A percentile compares a stretch with the other conserved stretches of the same genome.
Evolutionary conservation across 2,797 vertebrate species (phyloP).

Genomic region (Pantherophis vulpinus): DNA sequence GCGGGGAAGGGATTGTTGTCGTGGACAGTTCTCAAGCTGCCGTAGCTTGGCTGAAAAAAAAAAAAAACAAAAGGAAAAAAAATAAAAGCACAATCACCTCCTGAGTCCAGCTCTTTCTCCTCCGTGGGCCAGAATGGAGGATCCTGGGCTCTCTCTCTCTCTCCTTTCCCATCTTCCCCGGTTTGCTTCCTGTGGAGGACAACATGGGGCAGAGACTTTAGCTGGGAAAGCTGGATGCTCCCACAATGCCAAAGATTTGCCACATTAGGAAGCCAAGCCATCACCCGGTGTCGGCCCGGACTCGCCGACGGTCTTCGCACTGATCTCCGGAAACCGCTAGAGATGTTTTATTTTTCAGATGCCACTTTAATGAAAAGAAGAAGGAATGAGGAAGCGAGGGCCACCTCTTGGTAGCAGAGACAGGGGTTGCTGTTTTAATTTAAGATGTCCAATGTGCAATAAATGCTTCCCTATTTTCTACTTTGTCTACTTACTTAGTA

Average conservation of each 20-base stretch:
- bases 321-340: slow-evolving; percentile 36
- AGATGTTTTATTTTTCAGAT: slow-evolving; percentile 40
- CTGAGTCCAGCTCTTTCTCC: slow-evolving; percentile 7
- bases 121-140: background rate
- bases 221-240: slow-evolving; percentile 23
- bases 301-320: slow-evolving; percentile 36
- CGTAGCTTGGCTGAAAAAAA: background rate
- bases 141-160: background rate
- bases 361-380: slow-evolving; percentile 36
- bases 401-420: slow-evolving; percentile 9
- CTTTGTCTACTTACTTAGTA: background rate
- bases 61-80: background rate
- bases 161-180: slow-evolving; percentile 6
- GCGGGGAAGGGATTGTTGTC: background rate
- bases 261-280: slow-evolving; percentile 37
- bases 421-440: slow-evolving; percentile 34
- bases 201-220: slow-evolving; percentile 24
- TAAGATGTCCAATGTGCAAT: slow-evolving; percentile 38
- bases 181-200: slow-evolving; percentile 11
- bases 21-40: slow-evolving; percentile 17
- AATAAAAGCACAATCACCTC: slow-evolving; percentile 23
- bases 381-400: slow-evolving; percentile 24
- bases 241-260: slow-evolving; percentile 31
- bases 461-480: slow-evolving; percentile 39
- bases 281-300: slow-evolving; percentile 38